Base-by-base conservation (phyloP, 2,797 vertebrate species). In the Trematomus bernacchii region DNA sequence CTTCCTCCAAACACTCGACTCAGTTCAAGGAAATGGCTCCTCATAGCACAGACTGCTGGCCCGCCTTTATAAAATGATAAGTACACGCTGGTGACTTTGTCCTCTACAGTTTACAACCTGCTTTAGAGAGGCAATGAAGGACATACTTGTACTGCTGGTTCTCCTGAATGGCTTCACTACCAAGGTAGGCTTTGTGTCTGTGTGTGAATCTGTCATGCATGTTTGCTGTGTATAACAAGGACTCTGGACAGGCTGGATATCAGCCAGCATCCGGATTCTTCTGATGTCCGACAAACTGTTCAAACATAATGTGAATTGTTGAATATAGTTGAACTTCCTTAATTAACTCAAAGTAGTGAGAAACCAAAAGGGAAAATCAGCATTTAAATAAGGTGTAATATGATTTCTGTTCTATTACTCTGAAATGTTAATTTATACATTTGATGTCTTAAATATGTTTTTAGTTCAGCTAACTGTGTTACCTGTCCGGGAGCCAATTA, bases 11-110 rank as follows among this genome's bases (percentile, higher is more conserved):
- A 69, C 60, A 42, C 83, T 73, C 76, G 12, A 16, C 44, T 73
- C 71, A 81, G 66, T 90, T 91, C 85, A 90, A 91, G 90, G 85
- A 92, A 92, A 87, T 71, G 40, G 60, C 60, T 83, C 18, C 60
- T 60, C 59, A 46, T 55, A 51, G 13, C 79, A 51, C n/a, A n/a
- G n/a, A n/a, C 65, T 6, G 55, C 46, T 51, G 80, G 68, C 82
- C 80, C 86, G 87, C 88, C 84, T 80, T 75, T 66, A 16, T 51
- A 58, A 73, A 53, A 87, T 90, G 85, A 87, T 76, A 69, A 62
- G 66, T 15, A 44, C 62, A 69, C 43, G n/a, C 70, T 48, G 78
- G 19, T 44, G 40, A 52, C 75, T 65, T 59, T 50, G 11, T 77
- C 61, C 64, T 80, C 66, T 52, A 30, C 75, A 10, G 50, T 76